Conservation (phyloP, 2,113 vertebrate genomes). For the Nesogale talazaci region DNA sequence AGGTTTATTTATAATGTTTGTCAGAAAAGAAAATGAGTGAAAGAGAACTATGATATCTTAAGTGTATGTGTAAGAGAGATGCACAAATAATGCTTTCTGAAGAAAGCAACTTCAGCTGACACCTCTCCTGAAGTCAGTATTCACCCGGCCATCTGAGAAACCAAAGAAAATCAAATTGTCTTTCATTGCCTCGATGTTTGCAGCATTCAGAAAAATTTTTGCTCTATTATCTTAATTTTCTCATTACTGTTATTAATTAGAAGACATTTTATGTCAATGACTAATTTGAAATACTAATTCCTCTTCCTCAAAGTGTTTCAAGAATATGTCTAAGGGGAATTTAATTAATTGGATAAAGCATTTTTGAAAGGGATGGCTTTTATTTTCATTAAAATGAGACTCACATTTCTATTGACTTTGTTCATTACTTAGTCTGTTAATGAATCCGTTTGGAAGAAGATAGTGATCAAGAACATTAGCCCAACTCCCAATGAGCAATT, state of each 20-base stretch:
- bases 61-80: not conserved
- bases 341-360: constrained; percentile 49
- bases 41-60: not conserved
- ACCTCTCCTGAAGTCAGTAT: not conserved
- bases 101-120: constrained; percentile 19
- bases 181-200: constrained; percentile 27
- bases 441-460: not conserved
- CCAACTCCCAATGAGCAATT: not conserved
- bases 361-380: constrained; percentile 52
- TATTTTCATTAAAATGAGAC: constrained; percentile 20
- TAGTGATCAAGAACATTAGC: not conserved
- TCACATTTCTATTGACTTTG: constrained; percentile 4
- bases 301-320: constrained; percentile 11
- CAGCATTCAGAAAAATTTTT: not conserved
- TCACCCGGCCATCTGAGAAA: not conserved
- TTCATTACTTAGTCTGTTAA: not conserved
- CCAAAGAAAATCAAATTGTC: constrained; percentile 15
- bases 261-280: constrained; percentile 35
- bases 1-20: too few species aligned
- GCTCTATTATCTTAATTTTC: constrained; percentile 50
- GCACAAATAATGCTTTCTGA: not conserved
- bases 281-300: constrained; percentile 27
- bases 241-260: constrained; percentile 47
- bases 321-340: not conserved
- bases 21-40: too few species aligned